Conservation (phyloP, 35 echinoderm and acorn worm species). For the Anneissia japonica region DNA sequence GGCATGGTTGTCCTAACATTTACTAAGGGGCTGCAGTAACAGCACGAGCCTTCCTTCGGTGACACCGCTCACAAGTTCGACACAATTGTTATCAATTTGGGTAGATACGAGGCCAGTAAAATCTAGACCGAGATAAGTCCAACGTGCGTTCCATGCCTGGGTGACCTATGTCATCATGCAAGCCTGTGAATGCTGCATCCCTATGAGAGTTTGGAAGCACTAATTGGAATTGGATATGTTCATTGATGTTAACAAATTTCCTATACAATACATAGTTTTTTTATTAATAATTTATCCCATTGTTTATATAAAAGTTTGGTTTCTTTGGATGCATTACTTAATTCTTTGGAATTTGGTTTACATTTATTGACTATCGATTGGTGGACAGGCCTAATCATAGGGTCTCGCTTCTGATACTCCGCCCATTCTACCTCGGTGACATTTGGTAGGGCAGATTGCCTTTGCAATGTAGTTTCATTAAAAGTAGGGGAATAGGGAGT, state of each 20-base stretch:
- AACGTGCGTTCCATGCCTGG: slow-evolving; percentile 15
- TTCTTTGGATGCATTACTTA: background rate
- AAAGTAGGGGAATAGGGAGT: background rate
- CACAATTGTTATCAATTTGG: background rate
- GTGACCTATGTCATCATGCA: slow-evolving; percentile 19
- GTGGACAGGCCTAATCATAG: no score
- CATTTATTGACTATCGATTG: no score
- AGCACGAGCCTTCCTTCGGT: no score
- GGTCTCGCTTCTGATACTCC: slow-evolving; percentile 1
- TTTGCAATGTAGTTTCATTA: background rate
- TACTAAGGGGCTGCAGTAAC: no score
- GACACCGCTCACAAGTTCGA: background rate
- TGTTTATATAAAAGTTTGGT: background rate
- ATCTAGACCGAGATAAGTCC: background rate
- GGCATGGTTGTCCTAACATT: background rate
- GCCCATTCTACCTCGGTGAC: slow-evolving; percentile 8
- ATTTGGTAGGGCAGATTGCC: background rate
- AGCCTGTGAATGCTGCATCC: background rate
- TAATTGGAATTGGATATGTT: background rate
- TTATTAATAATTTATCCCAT: background rate
- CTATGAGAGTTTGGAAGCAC: background rate
- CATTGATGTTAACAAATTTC: background rate
- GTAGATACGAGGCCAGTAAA: slow-evolving; percentile 4
- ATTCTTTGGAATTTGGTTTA: no score
- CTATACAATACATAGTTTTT: background rate